Conservation (phyloP, 2,888 invertebrate species). For the Acanthosepion lycidas region DNA sequence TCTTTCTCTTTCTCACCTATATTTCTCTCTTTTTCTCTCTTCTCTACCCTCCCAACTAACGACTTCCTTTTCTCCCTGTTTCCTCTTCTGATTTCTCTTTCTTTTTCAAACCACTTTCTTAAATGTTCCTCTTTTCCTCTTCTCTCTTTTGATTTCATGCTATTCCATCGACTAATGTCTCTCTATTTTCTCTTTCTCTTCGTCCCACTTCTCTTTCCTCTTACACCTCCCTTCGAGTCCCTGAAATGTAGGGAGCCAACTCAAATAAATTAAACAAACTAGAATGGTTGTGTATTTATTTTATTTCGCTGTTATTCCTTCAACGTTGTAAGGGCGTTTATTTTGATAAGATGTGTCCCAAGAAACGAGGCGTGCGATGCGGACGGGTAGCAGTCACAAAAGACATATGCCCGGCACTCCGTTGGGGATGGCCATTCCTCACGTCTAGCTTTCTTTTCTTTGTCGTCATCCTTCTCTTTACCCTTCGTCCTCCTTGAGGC, state of each 20-base stretch:
- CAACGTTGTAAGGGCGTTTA: constrained; percentile 1
- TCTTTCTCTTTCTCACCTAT: background rate
- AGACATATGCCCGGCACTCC: background rate
- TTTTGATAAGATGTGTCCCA: constrained; percentile 6
- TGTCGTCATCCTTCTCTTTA: background rate
- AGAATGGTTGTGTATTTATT: background rate
- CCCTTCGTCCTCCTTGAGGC: background rate
- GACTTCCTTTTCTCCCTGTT: background rate
- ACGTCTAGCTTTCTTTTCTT: background rate
- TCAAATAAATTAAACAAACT: constrained; percentile 23
- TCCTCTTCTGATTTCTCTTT: background rate
- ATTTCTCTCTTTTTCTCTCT: too few relatives aligned
- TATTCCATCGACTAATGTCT: rapidly evolving
- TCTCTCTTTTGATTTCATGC: background rate
- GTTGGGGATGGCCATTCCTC: constrained; percentile 4
- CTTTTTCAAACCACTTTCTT: background rate
- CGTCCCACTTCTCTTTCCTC: background rate
- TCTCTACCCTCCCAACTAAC: background rate
- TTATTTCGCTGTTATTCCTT: background rate
- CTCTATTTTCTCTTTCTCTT: rapidly evolving
- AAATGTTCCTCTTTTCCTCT: background rate
- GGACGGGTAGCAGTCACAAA: background rate
- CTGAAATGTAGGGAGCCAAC: constrained; percentile 11
- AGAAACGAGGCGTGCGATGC: background rate
- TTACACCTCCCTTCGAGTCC: background rate